phyloP scores from a whole-genome alignment of 2,888 invertebrate species.

The Deilephila elpenor region DNA sequence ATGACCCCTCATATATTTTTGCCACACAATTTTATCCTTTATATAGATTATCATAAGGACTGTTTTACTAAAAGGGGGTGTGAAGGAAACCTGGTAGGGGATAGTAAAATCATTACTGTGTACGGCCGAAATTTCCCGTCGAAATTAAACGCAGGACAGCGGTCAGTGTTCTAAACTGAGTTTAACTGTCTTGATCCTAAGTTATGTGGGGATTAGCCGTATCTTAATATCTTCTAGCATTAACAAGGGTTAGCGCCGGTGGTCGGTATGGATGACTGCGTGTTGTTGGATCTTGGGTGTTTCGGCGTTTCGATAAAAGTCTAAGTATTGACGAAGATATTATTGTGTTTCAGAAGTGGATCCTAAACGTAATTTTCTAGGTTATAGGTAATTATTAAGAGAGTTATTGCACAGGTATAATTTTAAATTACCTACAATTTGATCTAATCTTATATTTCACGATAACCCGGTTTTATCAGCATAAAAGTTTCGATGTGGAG shows the following conservation, averaged over 20 bases:
- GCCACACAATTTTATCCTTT: conserved; percentile 44
- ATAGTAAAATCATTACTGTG: conserved; percentile 76
- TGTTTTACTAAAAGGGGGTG: background rate
- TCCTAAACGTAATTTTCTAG: too few relatives aligned
- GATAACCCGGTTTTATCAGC: too few relatives aligned
- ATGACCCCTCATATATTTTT: background rate
- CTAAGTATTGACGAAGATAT: background rate
- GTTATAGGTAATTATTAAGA: too few relatives aligned
- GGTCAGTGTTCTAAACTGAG: conserved; percentile 74
- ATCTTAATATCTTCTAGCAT: conserved; percentile 79
- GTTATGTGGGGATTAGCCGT: conserved; percentile 83
- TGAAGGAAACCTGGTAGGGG: conserved; percentile 39
- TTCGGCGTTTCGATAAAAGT: background rate
- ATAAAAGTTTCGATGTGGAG: too few relatives aligned
- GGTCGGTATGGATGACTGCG: conserved; percentile 31
- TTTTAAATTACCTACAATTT: too few relatives aligned
- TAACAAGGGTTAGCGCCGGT: conserved; percentile 55
- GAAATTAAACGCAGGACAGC: conserved; percentile 83
- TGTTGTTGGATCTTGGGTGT: background rate
- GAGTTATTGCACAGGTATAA: too few relatives aligned
- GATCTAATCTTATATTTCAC: too few relatives aligned
- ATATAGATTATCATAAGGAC: fast-evolving
- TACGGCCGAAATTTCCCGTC: conserved; percentile 62
- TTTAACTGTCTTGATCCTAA: conserved; percentile 79
- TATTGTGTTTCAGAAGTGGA: background rate